Evolutionary conservation across 2,797 vertebrate species (phyloP).

Genomic region (Helicolenus hilgendorfi): DNA sequence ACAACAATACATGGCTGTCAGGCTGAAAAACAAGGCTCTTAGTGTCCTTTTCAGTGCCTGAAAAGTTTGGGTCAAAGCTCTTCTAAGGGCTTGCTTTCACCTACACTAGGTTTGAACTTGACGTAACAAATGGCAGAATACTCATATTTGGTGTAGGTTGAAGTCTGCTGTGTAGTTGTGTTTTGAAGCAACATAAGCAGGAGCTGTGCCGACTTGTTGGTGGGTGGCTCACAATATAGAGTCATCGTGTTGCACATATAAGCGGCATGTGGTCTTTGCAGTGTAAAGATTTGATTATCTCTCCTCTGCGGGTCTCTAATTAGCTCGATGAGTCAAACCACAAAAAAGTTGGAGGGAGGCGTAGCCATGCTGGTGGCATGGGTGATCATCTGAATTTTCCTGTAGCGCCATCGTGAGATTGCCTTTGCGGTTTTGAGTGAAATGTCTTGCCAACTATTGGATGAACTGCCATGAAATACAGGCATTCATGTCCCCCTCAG

Average conservation of each 20-base stretch:
- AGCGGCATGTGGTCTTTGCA: constrained; percentile 7
- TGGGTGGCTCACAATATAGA: constrained; percentile 18
- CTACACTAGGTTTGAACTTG: constrained; percentile 61
- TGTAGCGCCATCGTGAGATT: background rate
- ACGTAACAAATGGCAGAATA: constrained; percentile 46
- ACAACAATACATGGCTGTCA: background rate
- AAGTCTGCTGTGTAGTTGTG: constrained; percentile 28
- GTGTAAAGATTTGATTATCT: constrained; percentile 11
- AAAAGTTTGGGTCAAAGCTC: constrained; percentile 70
- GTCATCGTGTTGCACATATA: background rate
- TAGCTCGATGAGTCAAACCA: background rate
- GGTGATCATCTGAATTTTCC: background rate
- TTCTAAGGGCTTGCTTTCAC: constrained; percentile 73
- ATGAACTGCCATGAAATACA: background rate
- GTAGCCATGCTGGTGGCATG: background rate
- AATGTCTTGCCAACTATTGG: background rate
- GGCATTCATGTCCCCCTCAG: background rate
- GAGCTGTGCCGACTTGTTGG: constrained; percentile 13
- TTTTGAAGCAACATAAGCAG: background rate
- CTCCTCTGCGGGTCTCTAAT: background rate
- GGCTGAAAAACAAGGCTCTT: background rate
- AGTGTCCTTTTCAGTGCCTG: background rate
- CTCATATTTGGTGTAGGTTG: background rate
- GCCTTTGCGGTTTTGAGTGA: background rate
- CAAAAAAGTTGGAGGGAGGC: background rate